phyloP scores from a whole-genome alignment of 2,888 invertebrate species.

The Caenorhabditis wallacei region DNA sequence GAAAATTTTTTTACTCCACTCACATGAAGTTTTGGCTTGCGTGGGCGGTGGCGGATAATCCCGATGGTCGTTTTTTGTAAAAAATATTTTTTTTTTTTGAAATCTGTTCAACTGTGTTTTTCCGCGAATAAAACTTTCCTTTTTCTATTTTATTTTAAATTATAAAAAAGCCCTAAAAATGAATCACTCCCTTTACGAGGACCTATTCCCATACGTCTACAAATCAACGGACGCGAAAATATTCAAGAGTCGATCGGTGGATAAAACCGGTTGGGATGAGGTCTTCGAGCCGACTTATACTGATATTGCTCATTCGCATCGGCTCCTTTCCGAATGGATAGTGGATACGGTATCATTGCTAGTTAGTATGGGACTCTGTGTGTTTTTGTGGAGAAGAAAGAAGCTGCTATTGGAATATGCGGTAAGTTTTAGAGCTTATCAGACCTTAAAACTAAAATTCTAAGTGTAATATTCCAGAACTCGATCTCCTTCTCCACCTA shows the following conservation, averaged over 20 bases:
- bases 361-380: conserved; percentile 30
- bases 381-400: conserved; percentile 49
- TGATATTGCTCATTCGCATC: conserved; percentile 38
- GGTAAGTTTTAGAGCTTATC: too few relatives aligned
- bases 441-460: too few relatives aligned
- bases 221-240: conserved; percentile 44
- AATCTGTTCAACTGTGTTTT: background rate
- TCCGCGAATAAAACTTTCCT: background rate
- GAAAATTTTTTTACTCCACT: too few relatives aligned
- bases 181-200: conserved; percentile 29
- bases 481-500: conserved; percentile 53
- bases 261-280: conserved; percentile 63
- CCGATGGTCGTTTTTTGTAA: too few relatives aligned
- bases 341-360: conserved; percentile 43
- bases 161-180: background rate
- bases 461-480: too few relatives aligned
- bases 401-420: conserved; percentile 40
- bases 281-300: conserved; percentile 60
- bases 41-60: background rate
- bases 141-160: background rate
- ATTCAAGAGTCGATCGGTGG: conserved; percentile 8
- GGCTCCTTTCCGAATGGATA: conserved; percentile 51
- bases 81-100: background rate
- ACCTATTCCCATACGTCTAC: conserved; percentile 46
- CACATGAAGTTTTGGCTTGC: background rate